These are phyloP conservation scores for Vidua chalybeata DNA, from an alignment of 2,113 vertebrate genomes.

Conservation along the genomic window DNA sequence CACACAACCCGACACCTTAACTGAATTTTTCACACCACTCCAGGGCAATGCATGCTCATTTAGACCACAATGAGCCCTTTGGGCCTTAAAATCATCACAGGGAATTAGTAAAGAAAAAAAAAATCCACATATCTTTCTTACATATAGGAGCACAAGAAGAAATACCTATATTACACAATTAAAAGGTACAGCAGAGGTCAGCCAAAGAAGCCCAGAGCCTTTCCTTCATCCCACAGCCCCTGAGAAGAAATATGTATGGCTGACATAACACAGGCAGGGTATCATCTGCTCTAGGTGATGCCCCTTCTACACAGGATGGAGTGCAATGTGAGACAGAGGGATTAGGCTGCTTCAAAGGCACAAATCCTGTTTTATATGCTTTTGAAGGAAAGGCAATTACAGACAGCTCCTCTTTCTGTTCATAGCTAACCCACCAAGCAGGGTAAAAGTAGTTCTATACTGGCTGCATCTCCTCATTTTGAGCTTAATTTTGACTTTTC, in stretches of 20 bases:
- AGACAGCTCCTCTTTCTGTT: not conserved
- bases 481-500: not conserved
- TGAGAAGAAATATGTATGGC: not conserved
- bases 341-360: not conserved
- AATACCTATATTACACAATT: not conserved
- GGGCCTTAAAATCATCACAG: not conserved
- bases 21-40: not conserved
- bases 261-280: not conserved
- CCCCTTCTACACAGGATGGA: not conserved
- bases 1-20: not conserved
- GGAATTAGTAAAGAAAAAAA: not conserved
- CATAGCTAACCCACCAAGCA: not conserved
- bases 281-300: not conserved
- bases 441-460: not conserved
- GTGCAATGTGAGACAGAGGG: not conserved
- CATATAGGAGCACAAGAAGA: not conserved
- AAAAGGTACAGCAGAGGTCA: not conserved
- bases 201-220: not conserved
- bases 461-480: not conserved
- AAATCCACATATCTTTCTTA: not conserved
- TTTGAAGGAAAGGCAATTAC: not conserved
- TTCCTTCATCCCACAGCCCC: not conserved
- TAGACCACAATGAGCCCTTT: not conserved
- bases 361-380: not conserved
- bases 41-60: rapidly evolving